Conservation (phyloP, 2,113 vertebrate genomes). For the Malurus cyaneus region DNA sequence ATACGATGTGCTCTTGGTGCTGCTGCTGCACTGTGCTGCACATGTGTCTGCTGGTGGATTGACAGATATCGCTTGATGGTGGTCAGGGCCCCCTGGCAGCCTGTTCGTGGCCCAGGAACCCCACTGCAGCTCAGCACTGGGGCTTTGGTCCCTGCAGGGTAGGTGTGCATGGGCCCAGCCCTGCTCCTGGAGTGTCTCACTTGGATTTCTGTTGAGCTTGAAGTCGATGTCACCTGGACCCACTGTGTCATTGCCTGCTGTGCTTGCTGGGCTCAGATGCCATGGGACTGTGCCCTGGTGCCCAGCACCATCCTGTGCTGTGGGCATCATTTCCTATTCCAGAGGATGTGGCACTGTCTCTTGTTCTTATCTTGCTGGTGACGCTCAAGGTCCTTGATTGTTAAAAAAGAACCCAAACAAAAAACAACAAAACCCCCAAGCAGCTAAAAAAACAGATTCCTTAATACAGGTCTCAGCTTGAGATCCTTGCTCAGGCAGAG, state of each 20-base stretch:
- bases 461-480: not conserved
- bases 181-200: not conserved
- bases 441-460: not conserved
- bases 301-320: not conserved
- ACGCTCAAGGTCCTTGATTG: not conserved
- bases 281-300: not conserved
- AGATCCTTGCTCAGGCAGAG: not conserved
- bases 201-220: not conserved
- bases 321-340: not conserved
- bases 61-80: accelerated
- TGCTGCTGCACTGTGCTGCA: not conserved
- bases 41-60: not conserved
- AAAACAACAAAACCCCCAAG: not conserved
- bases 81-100: not conserved
- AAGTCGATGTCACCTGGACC: accelerated
- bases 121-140: not conserved
- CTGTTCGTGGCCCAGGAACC: not conserved
- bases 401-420: not conserved
- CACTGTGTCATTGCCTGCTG: not conserved
- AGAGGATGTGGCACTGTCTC: not conserved
- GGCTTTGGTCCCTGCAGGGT: not conserved
- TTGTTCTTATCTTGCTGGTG: not conserved
- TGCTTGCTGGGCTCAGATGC: not conserved
- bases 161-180: not conserved
- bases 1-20: accelerated